These are phyloP conservation scores for Acrobasis suavella DNA, from an alignment of 2,888 invertebrate species.

Conservation along the genomic window DNA sequence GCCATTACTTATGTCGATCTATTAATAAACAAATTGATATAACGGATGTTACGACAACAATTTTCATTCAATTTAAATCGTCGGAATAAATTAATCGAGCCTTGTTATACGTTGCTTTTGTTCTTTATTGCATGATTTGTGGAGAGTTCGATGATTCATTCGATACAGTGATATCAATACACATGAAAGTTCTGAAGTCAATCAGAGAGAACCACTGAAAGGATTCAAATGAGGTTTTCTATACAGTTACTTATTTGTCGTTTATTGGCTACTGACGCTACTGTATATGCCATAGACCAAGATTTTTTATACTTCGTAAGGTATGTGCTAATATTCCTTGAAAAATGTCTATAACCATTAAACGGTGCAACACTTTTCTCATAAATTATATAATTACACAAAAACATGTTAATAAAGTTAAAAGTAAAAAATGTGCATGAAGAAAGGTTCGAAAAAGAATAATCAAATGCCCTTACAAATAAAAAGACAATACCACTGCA, in stretches of 20 bases:
- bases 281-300: no score
- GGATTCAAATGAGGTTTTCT: background rate
- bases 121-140: conserved; percentile 14
- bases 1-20: conserved; percentile 80
- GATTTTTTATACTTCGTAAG: no score
- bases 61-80: conserved; percentile 48
- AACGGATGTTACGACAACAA: conserved; percentile 61
- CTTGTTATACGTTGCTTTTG: conserved; percentile 21
- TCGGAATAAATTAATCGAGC: conserved; percentile 20
- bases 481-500: background rate
- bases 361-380: no score
- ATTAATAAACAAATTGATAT: conserved; percentile 80
- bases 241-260: no score
- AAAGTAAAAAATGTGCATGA: no score
- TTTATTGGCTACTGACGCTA: no score
- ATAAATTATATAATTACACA: no score
- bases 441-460: no score
- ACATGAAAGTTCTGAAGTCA: background rate
- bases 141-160: conserved; percentile 6
- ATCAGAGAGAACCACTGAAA: background rate
- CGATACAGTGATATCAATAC: background rate
- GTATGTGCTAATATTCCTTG: no score
- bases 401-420: no score
- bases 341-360: no score
- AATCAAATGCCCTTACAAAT: no score